A percentile compares a stretch with the other conserved stretches of the same genome.
These are phyloP conservation scores for Epinephelus lanceolatus DNA, from an alignment of 2,113 vertebrate genomes.

Conservation along the genomic window DNA sequence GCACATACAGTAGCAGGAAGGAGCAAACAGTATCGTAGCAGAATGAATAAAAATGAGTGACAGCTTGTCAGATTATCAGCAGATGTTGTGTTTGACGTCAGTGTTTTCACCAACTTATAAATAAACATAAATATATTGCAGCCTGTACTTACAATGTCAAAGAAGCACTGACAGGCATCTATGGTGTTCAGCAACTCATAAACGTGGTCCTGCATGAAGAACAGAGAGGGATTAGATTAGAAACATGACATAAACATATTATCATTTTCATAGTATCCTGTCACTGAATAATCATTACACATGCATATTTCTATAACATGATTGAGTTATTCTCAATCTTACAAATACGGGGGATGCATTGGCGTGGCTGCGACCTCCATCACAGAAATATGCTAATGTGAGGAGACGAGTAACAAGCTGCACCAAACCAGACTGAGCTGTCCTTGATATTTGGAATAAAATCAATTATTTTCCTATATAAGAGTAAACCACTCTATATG, in stretches of 20 bases:
- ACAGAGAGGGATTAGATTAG: constrained; percentile 14
- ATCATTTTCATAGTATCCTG: constrained; percentile 13
- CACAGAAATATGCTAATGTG: constrained; percentile 41
- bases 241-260: constrained; percentile 1
- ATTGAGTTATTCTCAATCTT: constrained; percentile 11
- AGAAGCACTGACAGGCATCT: constrained; percentile 93
- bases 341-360: constrained; percentile 19
- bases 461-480: constrained; percentile 23
- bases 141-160: constrained; percentile 91
- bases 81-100: not conserved
- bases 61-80: constrained; percentile 7
- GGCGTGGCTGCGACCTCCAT: constrained; percentile 29
- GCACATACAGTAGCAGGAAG: not conserved
- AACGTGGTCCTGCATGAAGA: constrained; percentile 89
- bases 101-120: not conserved
- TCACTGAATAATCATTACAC: not conserved
- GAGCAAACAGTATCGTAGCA: not conserved
- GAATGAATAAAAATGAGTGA: not conserved
- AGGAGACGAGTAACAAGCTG: constrained; percentile 1
- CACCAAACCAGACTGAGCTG: not conserved
- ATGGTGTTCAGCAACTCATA: constrained; percentile 95
- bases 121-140: not conserved
- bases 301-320: constrained; percentile 17
- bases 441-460: constrained; percentile 22
- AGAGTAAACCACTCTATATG: constrained; percentile 69